A percentile compares a stretch with the other conserved stretches of the same genome.
phyloP scores from a whole-genome alignment of 35 echinoderm and acorn worm genomes.

The Eucidaris tribuloides region DNA sequence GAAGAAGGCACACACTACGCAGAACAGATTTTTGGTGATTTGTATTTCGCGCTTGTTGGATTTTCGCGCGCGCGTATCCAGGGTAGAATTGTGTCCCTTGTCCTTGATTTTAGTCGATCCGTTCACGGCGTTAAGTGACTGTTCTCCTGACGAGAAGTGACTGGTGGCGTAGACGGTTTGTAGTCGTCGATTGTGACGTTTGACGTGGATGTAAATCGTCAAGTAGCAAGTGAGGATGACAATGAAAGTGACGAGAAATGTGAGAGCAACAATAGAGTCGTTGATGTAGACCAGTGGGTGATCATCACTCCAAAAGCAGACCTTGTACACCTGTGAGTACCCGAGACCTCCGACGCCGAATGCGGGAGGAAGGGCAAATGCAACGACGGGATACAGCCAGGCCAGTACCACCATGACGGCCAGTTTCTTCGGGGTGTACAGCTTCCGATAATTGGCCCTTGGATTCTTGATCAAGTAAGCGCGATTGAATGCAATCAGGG shows the following conservation, averaged over 20 bases:
- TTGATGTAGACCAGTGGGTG: conserved; percentile 18
- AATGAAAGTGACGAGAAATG: conserved; percentile 10
- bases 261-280: conserved; percentile 13
- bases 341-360: conserved; percentile 39
- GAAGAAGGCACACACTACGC: conserved; percentile 34
- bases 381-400: conserved; percentile 37
- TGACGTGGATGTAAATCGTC: conserved; percentile 36
- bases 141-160: background rate
- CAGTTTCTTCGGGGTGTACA: conserved; percentile 27
- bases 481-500: conserved; percentile 63
- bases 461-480: conserved; percentile 7
- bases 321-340: conserved; percentile 46
- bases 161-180: background rate
- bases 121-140: background rate
- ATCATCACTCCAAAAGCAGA: conserved; percentile 30
- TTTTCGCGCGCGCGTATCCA: background rate
- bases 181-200: conserved; percentile 19
- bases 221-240: conserved; percentile 40
- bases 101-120: background rate
- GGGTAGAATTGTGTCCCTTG: conserved; percentile 4
- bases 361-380: conserved; percentile 19
- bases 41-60: conserved; percentile 34
- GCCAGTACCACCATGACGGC: conserved; percentile 14
- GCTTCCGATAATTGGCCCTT: conserved; percentile 8
- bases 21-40: conserved; percentile 54